phyloP scores from a whole-genome alignment of 2,113 vertebrate genomes.

The Mus spicilegus region DNA sequence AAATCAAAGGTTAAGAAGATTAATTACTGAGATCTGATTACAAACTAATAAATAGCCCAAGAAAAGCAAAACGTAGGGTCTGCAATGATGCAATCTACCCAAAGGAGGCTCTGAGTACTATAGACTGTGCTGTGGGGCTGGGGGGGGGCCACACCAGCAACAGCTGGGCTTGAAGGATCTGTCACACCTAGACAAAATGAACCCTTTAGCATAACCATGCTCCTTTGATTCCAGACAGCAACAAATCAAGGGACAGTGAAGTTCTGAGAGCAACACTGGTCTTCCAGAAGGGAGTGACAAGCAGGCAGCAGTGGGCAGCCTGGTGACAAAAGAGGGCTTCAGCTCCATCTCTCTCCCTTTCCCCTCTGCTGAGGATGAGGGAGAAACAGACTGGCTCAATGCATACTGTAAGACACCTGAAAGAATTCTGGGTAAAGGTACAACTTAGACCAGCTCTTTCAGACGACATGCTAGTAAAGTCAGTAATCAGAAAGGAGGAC shows the following conservation, averaged over 20 bases:
- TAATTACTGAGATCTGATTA: background rate
- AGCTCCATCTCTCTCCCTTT: background rate
- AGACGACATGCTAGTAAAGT: conserved; percentile 36
- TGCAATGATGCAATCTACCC: background rate
- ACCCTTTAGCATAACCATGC: background rate
- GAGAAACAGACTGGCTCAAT: background rate
- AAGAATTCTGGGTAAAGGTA: conserved; percentile 35
- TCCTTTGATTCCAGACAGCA: background rate
- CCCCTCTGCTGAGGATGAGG: background rate
- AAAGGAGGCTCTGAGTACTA: background rate
- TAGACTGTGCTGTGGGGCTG: background rate
- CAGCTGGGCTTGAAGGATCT: background rate
- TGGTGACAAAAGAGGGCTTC: fast-evolving
- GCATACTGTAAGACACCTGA: background rate
- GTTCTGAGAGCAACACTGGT: background rate
- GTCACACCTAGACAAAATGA: background rate
- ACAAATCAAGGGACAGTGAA: conserved; percentile 3
- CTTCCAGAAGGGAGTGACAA: background rate
- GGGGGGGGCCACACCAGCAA: background rate
- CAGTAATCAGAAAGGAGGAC: background rate
- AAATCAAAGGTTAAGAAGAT: conserved; percentile 53
- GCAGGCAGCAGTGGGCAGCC: background rate
- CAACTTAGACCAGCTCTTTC: background rate
- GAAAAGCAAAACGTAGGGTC: conserved; percentile 44
- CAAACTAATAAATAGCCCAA: background rate